Evolutionary conservation across 2,113 vertebrate genomes (phyloP).

Genomic region (Oxyruncus cristatus): DNA sequence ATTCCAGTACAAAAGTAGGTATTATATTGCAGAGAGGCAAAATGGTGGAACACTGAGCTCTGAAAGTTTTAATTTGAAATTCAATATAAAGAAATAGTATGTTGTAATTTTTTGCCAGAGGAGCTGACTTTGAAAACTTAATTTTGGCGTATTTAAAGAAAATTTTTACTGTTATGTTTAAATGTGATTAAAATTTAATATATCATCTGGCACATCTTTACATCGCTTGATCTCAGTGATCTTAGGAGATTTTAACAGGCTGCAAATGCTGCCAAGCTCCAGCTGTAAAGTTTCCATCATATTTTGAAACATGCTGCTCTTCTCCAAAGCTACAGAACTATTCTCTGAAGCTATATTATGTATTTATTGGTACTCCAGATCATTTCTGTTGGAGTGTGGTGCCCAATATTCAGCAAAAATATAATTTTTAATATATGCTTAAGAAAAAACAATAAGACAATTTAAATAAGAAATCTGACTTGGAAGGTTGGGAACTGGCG

Average conservation of each 20-base stretch:
- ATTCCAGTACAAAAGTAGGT: not conserved
- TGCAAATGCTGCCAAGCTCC: slow-evolving; percentile 18
- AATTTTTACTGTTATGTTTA: not conserved
- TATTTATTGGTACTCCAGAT: not conserved
- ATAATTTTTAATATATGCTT: rapidly evolving
- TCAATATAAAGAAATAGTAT: not conserved
- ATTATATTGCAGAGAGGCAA: not conserved
- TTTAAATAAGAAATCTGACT: not conserved
- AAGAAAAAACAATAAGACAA: not conserved
- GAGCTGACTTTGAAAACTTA: not conserved
- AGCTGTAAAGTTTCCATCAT: not conserved
- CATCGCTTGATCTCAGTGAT: not conserved
- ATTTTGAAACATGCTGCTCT: not conserved
- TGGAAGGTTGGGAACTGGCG: not conserved
- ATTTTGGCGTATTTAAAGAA: not conserved
- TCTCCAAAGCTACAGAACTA: not conserved
- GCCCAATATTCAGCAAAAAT: not conserved
- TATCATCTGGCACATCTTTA: slow-evolving; percentile 20
- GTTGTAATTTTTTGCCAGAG: not conserved
- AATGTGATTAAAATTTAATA: slow-evolving; percentile 35
- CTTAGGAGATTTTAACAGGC: not conserved
- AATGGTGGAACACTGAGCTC: not conserved
- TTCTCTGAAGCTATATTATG: not conserved
- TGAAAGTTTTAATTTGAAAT: not conserved
- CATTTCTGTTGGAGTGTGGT: not conserved